A percentile compares a stretch with the other conserved stretches of the same genome.
Evolutionary conservation across 1,140 invertebrate species (phyloP).

Genomic region (Drosophila tsacasi): DNA sequence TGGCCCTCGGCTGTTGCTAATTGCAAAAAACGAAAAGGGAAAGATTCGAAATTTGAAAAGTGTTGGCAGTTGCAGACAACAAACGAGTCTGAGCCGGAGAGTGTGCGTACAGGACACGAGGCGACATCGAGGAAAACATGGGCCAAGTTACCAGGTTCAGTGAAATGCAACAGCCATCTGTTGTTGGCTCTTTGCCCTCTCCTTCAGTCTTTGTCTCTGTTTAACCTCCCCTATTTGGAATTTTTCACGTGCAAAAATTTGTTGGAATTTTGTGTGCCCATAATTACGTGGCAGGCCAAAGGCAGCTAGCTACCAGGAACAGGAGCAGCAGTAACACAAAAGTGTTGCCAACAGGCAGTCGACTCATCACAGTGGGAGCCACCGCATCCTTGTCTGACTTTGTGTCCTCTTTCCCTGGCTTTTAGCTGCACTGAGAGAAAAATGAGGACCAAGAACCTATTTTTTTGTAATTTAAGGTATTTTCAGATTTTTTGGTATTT

Average conservation of each 20-base stretch:
- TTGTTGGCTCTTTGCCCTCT: slow-evolving; percentile 13
- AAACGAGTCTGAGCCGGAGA: slow-evolving; percentile 15
- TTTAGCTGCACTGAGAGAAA: neutral
- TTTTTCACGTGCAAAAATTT: slow-evolving; percentile 68
- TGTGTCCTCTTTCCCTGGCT: slow-evolving; percentile 1
- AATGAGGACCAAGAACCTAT: no score
- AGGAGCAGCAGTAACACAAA: slow-evolving; percentile 39
- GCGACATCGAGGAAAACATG: slow-evolving; percentile 56
- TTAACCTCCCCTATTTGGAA: slow-evolving; percentile 11
- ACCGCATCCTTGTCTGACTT: slow-evolving; percentile 43
- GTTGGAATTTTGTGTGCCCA: slow-evolving; percentile 71
- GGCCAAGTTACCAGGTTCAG: slow-evolving; percentile 19
- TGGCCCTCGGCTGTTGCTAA: slow-evolving; percentile 65
- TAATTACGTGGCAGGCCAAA: slow-evolving; percentile 72
- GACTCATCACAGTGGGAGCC: slow-evolving; percentile 33
- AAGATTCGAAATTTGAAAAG: slow-evolving; percentile 58
- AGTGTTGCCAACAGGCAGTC: slow-evolving; percentile 70
- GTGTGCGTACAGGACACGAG: slow-evolving; percentile 35
- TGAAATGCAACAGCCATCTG: slow-evolving; percentile 43
- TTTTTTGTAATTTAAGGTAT: no score
- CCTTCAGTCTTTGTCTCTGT: slow-evolving; percentile 11
- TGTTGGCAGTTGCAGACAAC: slow-evolving; percentile 6
- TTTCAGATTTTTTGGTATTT: no score
- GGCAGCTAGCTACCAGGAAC: slow-evolving; percentile 8
- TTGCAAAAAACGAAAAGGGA: slow-evolving; percentile 53